Conservation (phyloP, 2,797 vertebrate genomes). For the Epinephelus awoara region DNA sequence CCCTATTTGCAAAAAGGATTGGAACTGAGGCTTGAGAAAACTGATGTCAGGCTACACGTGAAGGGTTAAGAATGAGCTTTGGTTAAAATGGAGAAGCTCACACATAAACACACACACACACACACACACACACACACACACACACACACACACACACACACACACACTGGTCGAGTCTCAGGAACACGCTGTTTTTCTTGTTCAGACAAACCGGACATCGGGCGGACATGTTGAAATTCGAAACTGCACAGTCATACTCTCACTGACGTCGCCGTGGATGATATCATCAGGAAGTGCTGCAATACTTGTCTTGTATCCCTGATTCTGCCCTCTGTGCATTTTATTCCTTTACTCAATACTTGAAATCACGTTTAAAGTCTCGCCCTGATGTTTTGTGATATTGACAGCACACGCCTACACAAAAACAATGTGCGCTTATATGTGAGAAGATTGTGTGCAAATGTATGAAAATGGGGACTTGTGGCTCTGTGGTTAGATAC, state of each 20-base stretch:
- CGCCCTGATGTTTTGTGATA: not conserved
- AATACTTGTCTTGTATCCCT: not conserved
- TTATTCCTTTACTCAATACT: not conserved
- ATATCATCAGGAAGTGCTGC: conserved; percentile 54
- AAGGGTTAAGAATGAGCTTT: conserved; percentile 30
- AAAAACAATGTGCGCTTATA: not conserved
- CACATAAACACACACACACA: not conserved
- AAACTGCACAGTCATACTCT: conserved; percentile 62
- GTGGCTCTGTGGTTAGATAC: too few species aligned
- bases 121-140: conserved; percentile 17
- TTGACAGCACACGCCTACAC: not conserved
- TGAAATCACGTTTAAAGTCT: not conserved
- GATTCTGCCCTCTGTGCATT: not conserved
- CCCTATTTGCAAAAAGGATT: not conserved
- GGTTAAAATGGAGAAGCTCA: conserved; percentile 66
- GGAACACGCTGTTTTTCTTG: conserved; percentile 39
- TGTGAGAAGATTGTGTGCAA: not conserved
- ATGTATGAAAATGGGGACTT: not conserved
- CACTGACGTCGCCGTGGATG: conserved; percentile 13
- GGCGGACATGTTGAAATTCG: conserved; percentile 62
- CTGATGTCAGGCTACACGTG: not conserved
- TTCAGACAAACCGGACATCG: conserved; percentile 48
- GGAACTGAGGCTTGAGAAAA: not conserved
- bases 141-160: not conserved
- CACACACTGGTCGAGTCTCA: not conserved